Base-by-base conservation (phyloP, 1,140 invertebrate genomes). In the Bombyx mandarina region DNA sequence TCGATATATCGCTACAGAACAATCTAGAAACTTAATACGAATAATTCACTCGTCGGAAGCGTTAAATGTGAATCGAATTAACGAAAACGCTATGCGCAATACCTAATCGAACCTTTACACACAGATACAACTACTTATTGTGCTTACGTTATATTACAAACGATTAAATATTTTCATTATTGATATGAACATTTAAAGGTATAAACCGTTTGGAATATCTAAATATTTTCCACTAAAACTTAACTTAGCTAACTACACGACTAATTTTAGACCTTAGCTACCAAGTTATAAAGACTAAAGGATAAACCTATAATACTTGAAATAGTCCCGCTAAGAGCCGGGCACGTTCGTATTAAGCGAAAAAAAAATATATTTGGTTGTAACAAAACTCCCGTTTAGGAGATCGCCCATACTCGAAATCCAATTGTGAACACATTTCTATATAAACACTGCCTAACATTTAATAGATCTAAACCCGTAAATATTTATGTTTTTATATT, bases 121-220 rank as follows among this genome's bases (percentile, higher is more conserved):
- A 69, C 65, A 75, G 69, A 81, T 83, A 82, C 67, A 73, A 72
- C 81, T 86, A 86, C 78, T 86, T 86, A 86, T 86, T 86, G 82
- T 86, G 80, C 80, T 73, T 82, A 84, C 69, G 63, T 76, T 72
- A 71, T 74, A 69, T 73, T 81, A 86, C 79, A 85, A 73, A 70
- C 75, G 77, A 83, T 82, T 82, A 83, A 79, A 83, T 77, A 83
- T 62, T 66, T 79, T 82, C 81, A 79, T 82, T 82, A 82, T 82
- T 86, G 83, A 86, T 86, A 86, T 86, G 83, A 75, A 82, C 83
- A 81, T 84, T 86, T 80, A 75, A 82, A 82, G 81, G 81, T 82
- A 72, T 57, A 67, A 66, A 71, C 73, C 72, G 67, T 72, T 75
- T 35, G 26, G 73, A 75, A 62, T 71, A 67, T 56, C 62, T 70